Conservation (phyloP, 2,888 invertebrate genomes). For the Heliconius erato region DNA sequence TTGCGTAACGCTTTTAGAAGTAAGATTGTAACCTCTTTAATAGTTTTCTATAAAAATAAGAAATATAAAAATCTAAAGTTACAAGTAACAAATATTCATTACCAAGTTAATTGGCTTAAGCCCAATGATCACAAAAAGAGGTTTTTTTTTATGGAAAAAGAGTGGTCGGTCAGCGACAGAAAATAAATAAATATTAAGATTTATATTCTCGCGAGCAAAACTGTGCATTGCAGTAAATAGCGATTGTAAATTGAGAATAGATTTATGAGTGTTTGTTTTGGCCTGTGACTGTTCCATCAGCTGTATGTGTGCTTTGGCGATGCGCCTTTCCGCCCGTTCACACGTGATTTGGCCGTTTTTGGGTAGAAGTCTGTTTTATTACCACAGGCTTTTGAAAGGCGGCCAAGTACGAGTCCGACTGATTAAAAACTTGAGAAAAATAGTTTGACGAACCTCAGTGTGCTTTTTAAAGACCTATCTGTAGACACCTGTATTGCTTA, state of each 20-base stretch:
- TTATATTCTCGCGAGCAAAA: slow-evolving; percentile 53
- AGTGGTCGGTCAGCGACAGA: slow-evolving; percentile 48
- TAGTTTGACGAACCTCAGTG: too few species aligned
- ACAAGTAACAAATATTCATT: neutral
- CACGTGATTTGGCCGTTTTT: slow-evolving; percentile 9
- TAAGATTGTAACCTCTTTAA: too few species aligned
- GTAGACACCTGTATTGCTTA: too few species aligned
- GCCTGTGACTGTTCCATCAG: slow-evolving; percentile 51
- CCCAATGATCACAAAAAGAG: slow-evolving; percentile 48
- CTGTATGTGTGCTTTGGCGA: slow-evolving; percentile 37
- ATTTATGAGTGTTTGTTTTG: slow-evolving; percentile 70
- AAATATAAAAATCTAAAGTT: too few species aligned
- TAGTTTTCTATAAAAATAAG: too few species aligned
- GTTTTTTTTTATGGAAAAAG: too few species aligned
- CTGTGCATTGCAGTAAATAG: slow-evolving; percentile 57
- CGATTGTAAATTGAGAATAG: slow-evolving; percentile 68
- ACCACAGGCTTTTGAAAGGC: neutral
- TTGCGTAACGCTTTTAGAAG: too few species aligned
- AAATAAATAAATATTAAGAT: slow-evolving; percentile 56
- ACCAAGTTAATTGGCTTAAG: slow-evolving; percentile 45
- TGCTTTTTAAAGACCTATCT: too few species aligned
- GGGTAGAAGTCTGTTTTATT: neutral
- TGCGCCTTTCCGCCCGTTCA: slow-evolving; percentile 32
- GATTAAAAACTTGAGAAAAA: too few species aligned
- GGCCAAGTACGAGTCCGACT: too few species aligned